phyloP scores from a whole-genome alignment of 2,113 vertebrate species.

The Cinclus cinclus region DNA sequence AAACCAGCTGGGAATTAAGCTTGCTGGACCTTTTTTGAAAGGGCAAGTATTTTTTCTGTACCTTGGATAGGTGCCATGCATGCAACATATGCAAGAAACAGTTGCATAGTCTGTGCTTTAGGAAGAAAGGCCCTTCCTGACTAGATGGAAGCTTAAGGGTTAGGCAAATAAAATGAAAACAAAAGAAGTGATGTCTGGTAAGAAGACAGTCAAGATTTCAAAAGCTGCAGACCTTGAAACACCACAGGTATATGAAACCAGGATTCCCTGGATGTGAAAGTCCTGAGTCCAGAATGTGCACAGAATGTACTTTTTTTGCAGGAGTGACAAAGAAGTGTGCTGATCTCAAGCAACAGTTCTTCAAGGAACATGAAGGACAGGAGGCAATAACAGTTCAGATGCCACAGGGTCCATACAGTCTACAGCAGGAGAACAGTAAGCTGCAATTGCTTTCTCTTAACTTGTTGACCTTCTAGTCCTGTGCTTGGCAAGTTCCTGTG shows the following conservation, averaged over 20 bases:
- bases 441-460: not conserved
- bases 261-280: not conserved
- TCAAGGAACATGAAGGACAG: not conserved
- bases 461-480: not conserved
- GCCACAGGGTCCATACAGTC: not conserved
- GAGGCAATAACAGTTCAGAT: not conserved
- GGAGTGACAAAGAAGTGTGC: not conserved
- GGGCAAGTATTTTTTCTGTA: not conserved
- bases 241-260: not conserved
- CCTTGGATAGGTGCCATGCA: not conserved
- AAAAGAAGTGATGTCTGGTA: not conserved
- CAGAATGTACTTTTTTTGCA: not conserved
- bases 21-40: not conserved
- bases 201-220: not conserved
- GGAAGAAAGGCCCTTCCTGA: constrained; percentile 7
- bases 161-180: not conserved
- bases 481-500: not conserved
- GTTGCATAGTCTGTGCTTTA: not conserved
- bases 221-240: not conserved
- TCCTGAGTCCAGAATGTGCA: not conserved
- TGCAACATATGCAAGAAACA: constrained; percentile 6
- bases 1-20: constrained; percentile 5
- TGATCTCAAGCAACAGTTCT: not conserved
- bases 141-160: not conserved
- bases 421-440: not conserved